Percentiles rank a stretch among this genome's conserved stretches.
These are phyloP conservation scores for Austrofundulus limnaeus DNA, from an alignment of 2,113 vertebrate genomes.

Conservation along the genomic window DNA sequence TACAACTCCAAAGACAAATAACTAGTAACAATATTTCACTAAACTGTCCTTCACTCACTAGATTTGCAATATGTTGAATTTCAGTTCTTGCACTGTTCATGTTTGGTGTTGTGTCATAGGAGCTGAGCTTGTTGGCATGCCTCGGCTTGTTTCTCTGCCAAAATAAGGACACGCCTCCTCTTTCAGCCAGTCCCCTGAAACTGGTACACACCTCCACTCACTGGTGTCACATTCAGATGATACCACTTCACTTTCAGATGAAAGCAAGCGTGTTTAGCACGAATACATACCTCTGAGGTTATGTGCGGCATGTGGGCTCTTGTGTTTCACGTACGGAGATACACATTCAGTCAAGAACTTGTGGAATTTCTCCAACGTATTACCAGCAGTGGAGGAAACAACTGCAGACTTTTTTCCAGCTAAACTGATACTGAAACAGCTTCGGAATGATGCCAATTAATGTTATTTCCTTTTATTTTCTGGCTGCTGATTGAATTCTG, in stretches of 20 bases:
- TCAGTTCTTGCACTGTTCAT: not conserved
- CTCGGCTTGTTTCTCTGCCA: constrained; percentile 46
- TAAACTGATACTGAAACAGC: constrained; percentile 39
- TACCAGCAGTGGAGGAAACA: constrained; percentile 19
- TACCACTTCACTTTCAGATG: constrained; percentile 62
- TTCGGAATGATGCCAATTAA: constrained; percentile 32
- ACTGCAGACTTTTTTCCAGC: constrained; percentile 31
- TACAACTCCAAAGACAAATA: not conserved
- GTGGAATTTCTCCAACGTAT: constrained; percentile 44
- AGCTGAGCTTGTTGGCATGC: constrained; percentile 51
- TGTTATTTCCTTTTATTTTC: too few relatives aligned
- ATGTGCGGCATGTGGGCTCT: constrained; percentile 33
- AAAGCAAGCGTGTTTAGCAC: constrained; percentile 52
- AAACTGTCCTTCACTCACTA: constrained; percentile 5
- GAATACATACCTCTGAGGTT: constrained; percentile 45
- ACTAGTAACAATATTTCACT: not conserved
- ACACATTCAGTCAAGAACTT: constrained; percentile 34
- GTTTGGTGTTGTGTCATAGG: constrained; percentile 43
- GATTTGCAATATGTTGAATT: constrained; percentile 17
- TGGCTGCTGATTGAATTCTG: too few relatives aligned
- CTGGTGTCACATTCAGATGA: constrained; percentile 64
- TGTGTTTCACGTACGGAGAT: constrained; percentile 39
- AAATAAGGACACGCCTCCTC: constrained; percentile 60
- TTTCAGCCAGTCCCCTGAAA: constrained; percentile 61
- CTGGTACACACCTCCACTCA: constrained; percentile 52